phyloP scores from a whole-genome alignment of 2,888 invertebrate genomes.

The Xylota sylvarum region DNA sequence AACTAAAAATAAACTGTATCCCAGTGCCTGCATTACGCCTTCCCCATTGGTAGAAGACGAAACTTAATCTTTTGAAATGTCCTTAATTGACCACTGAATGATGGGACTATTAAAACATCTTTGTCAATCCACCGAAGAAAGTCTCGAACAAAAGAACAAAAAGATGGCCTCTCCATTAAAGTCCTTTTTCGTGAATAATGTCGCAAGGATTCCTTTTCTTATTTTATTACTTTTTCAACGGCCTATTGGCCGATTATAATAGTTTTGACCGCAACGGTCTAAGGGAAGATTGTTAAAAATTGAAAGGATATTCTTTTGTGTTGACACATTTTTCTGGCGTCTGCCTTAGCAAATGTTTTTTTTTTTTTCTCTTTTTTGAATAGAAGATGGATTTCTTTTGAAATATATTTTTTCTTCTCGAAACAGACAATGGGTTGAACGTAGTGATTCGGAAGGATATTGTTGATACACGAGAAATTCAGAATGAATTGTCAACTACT shows the following conservation, averaged over 20 bases:
- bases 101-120: slow-evolving; percentile 5
- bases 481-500: slow-evolving; percentile 34
- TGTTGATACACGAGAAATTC: slow-evolving; percentile 57
- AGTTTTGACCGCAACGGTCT: slow-evolving; percentile 65
- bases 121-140: slow-evolving; percentile 4
- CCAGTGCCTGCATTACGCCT: background rate
- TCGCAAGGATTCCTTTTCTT: slow-evolving; percentile 33
- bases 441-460: slow-evolving; percentile 62
- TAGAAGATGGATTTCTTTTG: slow-evolving; percentile 32
- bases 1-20: background rate
- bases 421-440: slow-evolving; percentile 49
- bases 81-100: slow-evolving; percentile 36
- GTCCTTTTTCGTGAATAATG: slow-evolving; percentile 44
- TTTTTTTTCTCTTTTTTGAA: slow-evolving; percentile 1
- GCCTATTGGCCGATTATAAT: slow-evolving; percentile 70
- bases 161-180: slow-evolving; percentile 26
- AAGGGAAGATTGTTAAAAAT: slow-evolving; percentile 49
- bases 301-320: slow-evolving; percentile 48
- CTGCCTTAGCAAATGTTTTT: slow-evolving; percentile 21
- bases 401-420: slow-evolving; percentile 5
- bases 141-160: slow-evolving; percentile 41
- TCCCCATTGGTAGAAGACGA: background rate
- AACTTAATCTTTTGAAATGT: slow-evolving; percentile 12
- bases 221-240: slow-evolving; percentile 55
- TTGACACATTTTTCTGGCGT: slow-evolving; percentile 20